Evolutionary conservation across 1,140 invertebrate genomes (phyloP).

Genomic region (Pachypsylla venusta): DNA sequence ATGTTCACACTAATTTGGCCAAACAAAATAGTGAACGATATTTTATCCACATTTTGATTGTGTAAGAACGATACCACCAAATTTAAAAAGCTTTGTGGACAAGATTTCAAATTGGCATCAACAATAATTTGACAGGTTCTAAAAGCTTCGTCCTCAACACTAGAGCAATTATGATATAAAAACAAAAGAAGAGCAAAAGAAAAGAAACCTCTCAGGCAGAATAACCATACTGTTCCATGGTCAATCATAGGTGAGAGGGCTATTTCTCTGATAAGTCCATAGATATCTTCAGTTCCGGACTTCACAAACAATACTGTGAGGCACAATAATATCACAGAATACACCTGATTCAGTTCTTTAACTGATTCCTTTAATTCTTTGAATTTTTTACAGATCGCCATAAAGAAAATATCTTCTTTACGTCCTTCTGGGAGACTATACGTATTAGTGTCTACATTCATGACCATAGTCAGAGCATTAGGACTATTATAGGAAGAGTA

Average conservation of each 20-base stretch:
- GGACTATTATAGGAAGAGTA: constrained; percentile 6
- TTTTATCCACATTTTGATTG: constrained; percentile 3
- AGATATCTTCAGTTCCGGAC: background rate
- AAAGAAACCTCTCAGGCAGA: background rate
- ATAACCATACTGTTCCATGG: background rate
- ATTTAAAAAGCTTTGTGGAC: background rate
- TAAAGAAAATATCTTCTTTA: background rate
- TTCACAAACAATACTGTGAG: background rate
- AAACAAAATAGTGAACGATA: background rate
- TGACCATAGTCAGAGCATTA: background rate
- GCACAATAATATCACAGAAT: background rate
- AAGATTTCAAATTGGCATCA: background rate
- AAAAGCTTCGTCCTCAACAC: background rate
- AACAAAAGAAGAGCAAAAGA: background rate
- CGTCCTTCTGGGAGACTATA: background rate
- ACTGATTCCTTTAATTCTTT: background rate
- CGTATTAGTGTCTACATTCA: background rate
- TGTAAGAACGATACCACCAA: background rate
- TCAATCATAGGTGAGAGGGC: background rate
- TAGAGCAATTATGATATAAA: background rate
- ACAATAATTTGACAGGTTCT: background rate
- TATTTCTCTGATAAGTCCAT: background rate
- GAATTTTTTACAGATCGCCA: background rate
- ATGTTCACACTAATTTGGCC: background rate
- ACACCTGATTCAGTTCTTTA: background rate